Conservation (phyloP, 2,113 vertebrate species). For the Thinocorus orbignyianus region DNA sequence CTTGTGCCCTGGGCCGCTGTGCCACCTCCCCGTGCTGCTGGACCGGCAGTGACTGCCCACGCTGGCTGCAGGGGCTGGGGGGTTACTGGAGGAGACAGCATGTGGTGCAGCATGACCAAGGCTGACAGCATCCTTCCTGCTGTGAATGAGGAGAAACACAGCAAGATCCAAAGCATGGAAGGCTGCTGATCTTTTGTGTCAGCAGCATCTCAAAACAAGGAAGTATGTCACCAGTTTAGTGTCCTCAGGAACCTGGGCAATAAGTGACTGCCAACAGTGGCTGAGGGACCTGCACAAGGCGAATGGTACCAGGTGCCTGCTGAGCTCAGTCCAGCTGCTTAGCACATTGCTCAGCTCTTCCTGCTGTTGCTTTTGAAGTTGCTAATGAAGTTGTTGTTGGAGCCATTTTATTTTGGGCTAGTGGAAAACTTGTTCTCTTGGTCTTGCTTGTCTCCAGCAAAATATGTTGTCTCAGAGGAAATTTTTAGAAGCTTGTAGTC, state of each 20-base stretch:
- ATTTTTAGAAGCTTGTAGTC: not conserved
- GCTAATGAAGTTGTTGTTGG: not conserved
- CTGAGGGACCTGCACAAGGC: not conserved
- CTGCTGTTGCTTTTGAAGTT: not conserved
- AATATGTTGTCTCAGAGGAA: not conserved
- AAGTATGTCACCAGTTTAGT: not conserved
- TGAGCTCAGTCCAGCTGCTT: not conserved
- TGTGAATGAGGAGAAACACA: rapidly evolving
- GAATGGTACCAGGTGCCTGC: not conserved
- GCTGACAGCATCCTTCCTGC: not conserved
- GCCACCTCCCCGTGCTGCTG: not conserved
- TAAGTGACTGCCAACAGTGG: rapidly evolving
- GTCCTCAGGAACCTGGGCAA: not conserved
- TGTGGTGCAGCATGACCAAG: rapidly evolving
- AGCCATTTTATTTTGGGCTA: not conserved
- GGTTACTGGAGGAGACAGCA: rapidly evolving
- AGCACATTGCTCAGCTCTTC: not conserved
- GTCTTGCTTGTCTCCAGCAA: not conserved
- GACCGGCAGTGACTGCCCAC: not conserved
- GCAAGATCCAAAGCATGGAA: not conserved
- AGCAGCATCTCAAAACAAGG: not conserved
- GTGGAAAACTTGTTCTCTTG: not conserved
- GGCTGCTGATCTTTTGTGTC: not conserved
- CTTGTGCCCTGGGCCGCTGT: not conserved
- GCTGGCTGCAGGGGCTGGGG: rapidly evolving